Conservation (phyloP, 2,888 invertebrate species). For the Leptura quadrifasciata region DNA sequence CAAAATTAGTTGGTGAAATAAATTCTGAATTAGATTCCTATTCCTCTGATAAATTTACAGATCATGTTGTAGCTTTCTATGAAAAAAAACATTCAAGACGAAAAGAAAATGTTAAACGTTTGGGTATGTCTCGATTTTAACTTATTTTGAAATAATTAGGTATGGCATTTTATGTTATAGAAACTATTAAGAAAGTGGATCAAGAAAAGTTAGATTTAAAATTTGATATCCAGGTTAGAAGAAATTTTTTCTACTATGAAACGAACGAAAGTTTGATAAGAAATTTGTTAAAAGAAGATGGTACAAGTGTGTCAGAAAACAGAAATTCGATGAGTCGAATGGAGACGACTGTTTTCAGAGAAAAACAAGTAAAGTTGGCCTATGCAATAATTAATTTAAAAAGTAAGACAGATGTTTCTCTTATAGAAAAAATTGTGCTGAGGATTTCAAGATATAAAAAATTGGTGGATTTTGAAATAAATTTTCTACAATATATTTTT, state of each 20-base stretch:
- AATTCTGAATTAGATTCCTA: conserved; percentile 39
- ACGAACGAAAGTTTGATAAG: conserved; percentile 49
- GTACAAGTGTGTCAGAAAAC: not conserved
- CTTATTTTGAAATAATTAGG: not conserved
- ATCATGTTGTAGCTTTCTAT: conserved; percentile 40
- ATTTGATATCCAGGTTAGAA: conserved; percentile 46
- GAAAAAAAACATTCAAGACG: conserved; percentile 43
- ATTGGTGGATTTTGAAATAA: conserved; percentile 49
- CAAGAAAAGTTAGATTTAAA: conserved; percentile 45
- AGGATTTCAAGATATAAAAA: conserved; percentile 42
- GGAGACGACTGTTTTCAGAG: conserved; percentile 42
- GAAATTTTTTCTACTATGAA: conserved; percentile 48
- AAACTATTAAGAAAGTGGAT: conserved; percentile 50
- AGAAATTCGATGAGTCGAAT: not conserved
- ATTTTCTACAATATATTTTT: conserved; percentile 54
- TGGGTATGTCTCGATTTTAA: conserved; percentile 31
- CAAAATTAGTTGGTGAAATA: conserved; percentile 26
- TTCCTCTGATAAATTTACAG: conserved; percentile 27
- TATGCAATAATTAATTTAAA: conserved; percentile 51
- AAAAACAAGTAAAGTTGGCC: conserved; percentile 51
- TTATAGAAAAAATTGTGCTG: conserved; percentile 48
- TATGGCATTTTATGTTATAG: conserved; percentile 31
- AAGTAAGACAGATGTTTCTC: conserved; percentile 26
- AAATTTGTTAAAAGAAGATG: conserved; percentile 40
- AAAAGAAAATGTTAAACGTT: conserved; percentile 33